Base-by-base conservation (phyloP, 2,888 invertebrate genomes). In the Hydrotaea diabolus region DNA sequence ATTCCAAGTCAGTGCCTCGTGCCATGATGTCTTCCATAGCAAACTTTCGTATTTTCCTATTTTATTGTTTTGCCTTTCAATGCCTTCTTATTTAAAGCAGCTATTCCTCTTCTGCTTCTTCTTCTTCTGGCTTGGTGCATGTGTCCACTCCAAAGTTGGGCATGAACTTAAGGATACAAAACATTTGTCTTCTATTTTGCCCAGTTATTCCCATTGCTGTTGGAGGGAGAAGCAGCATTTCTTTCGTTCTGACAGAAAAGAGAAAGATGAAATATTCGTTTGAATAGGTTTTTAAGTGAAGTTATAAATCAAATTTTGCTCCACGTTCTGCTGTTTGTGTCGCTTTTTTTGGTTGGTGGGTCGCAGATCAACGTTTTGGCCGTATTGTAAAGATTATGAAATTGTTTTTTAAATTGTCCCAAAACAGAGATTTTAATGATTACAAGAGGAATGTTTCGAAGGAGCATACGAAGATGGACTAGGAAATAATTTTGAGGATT, bases 261-360 rank as follows among this genome's bases (percentile, higher is more conserved):
- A 73, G 55, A 66, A 64, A 75, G 76, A 78, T 84, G 80, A 84
- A 81, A 75, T 81, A 76, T 81, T 66, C 74, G 72, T 82, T 82
- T 84, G 76, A 86, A 86, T 86, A 83, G 86, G 83, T 84, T 86
- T 86, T 86, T 86, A 86, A 86, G 86, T 86, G 81, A 85, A 83
- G 86, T 83, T 77, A 83, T 86, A 86, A 86, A 85, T 86, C 86
- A 86, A 83, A 77, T 62, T n/a, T 36, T 17, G 5, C 43, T 73
- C 23, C 49, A 83, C 43, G 43, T 69, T 69, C 69, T 43, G 69
- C 17, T 43, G 23, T 69, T 43, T 69, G 15, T 69, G 69, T 43
- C 15, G 8, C 46, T 4, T 1, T 19, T 23, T 43, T 69, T 46
- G 17, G 69, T 69, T 59, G 15, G 19, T 69, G 43, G 69, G 69